phyloP scores from a whole-genome alignment of 2,797 vertebrate species.

The Hemitrygon akajei region DNA sequence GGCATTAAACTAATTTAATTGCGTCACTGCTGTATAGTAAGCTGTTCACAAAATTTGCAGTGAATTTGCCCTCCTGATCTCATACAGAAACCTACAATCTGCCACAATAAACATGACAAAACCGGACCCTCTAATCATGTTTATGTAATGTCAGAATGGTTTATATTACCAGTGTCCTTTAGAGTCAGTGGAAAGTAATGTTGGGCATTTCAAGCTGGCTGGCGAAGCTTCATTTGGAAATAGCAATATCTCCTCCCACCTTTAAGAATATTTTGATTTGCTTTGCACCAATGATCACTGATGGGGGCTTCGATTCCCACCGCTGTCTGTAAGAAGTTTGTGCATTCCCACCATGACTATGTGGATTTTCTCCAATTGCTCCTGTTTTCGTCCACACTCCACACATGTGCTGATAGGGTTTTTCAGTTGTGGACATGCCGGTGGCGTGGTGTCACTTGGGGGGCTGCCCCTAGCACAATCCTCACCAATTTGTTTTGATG shows the following conservation, averaged over 20 bases:
- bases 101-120: neutral
- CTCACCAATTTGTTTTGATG: too few species aligned
- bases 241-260: neutral
- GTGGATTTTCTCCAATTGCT: too few species aligned
- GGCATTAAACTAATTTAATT: neutral
- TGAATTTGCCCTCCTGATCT: neutral
- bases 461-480: too few species aligned
- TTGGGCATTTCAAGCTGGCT: neutral
- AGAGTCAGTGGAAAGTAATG: neutral
- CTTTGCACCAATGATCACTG: neutral
- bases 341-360: too few species aligned
- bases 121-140: neutral
- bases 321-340: too few species aligned
- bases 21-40: neutral
- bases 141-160: neutral
- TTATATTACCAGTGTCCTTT: conserved; percentile 18
- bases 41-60: neutral
- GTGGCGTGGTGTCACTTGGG: too few species aligned
- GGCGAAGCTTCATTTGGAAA: neutral
- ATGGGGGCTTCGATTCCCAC: too few species aligned
- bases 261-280: neutral
- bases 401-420: too few species aligned
- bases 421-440: too few species aligned
- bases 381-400: too few species aligned
- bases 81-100: neutral